Base-by-base conservation (phyloP, 2,113 vertebrate species). In the Chinchilla lanigera region DNA sequence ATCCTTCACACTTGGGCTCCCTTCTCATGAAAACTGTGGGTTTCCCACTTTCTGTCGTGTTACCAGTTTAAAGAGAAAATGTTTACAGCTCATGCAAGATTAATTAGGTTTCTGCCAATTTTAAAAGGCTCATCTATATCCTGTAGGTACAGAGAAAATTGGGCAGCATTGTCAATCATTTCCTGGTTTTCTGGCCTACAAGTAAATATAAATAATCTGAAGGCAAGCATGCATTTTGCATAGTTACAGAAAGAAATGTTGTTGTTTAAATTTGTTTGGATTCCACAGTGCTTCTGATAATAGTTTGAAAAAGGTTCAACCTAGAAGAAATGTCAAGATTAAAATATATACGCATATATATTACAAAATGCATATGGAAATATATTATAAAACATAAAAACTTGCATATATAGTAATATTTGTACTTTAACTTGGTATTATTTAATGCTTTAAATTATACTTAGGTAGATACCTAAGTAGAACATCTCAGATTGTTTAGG, bases 61-160 rank as follows among this genome's bases (percentile, higher is more conserved):
- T 98, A 94, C 93, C 90, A 94, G 80, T 67, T 96, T 97, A 95
- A 97, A 38, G 92, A 95, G 69, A 97, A 90, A 96, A 97, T n/a
- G 94, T 92, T 96, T 98, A 89, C 92, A 82, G 54, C 96, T 97
- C 92, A 97, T 75, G 58, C 77, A 98, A 98, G 96, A 98, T 98
- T 98, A 98, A 98, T 98, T 98, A 98, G 95, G 78, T 96, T 97
- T 98, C 97, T 94, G 50, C 13, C 77, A 85, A 77, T 92, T 98
- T 98, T 95, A 97, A 98, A 98, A 73, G 90, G 87, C 96, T 97
- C 96, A 97, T 98, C 96, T 97, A 20, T 98, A 98, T 97, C 93
- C 96, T 96, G 93, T 92, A 97, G 94, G 7, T 60, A 96, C 82
- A 97, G 47, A 97, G 71, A 96, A 82, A 94, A 78, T 89, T 97